phyloP scores from a whole-genome alignment of 2,113 vertebrate species.

The Pseudolaguvia tuberculata region DNA sequence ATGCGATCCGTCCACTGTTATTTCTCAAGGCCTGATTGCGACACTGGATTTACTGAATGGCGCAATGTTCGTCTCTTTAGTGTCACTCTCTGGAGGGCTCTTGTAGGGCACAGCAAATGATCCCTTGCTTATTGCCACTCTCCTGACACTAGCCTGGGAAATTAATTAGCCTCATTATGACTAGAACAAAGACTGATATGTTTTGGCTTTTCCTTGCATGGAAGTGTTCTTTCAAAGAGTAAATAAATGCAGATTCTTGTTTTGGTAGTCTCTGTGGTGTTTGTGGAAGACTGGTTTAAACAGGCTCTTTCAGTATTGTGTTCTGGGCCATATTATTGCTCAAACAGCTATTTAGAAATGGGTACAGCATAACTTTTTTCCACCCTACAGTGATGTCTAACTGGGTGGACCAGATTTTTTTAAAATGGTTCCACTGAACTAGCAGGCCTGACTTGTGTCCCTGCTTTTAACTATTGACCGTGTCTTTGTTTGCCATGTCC shows the following conservation, averaged over 20 bases:
- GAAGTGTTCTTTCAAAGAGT: slow-evolving; percentile 18
- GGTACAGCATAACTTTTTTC: not conserved
- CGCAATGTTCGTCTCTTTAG: slow-evolving; percentile 36
- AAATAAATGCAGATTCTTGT: slow-evolving; percentile 18
- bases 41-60: slow-evolving; percentile 34
- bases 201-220: slow-evolving; percentile 32
- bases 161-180: slow-evolving; percentile 55
- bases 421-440: slow-evolving; percentile 13
- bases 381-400: not conserved
- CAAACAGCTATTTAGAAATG: not conserved
- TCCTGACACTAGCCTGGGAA: slow-evolving; percentile 50
- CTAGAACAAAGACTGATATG: slow-evolving; percentile 44
- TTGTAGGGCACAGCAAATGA: slow-evolving; percentile 51
- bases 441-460: slow-evolving; percentile 37
- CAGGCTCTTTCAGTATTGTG: slow-evolving; percentile 6
- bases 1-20: slow-evolving; percentile 12
- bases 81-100: slow-evolving; percentile 51
- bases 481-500: slow-evolving; percentile 48
- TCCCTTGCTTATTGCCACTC: slow-evolving; percentile 52
- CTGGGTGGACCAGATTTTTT: slow-evolving; percentile 17
- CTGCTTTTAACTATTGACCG: slow-evolving; percentile 31
- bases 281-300: not conserved
- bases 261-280: not conserved
- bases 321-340: not conserved
- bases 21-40: slow-evolving; percentile 30